Evolutionary conservation across 1,140 invertebrate species (phyloP).

Genomic region (Cydia pomonella): DNA sequence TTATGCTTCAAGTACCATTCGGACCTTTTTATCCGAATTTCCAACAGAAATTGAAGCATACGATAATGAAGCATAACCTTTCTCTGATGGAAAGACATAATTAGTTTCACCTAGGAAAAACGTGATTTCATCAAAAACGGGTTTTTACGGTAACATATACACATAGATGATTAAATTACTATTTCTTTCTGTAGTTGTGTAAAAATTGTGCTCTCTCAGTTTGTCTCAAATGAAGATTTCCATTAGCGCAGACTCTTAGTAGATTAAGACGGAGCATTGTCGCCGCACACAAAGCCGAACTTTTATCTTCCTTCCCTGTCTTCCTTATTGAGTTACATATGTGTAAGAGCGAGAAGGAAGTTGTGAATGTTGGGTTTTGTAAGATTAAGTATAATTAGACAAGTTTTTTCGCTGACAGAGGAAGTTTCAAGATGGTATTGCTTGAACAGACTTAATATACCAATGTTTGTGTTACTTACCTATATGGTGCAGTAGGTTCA

Average conservation of each 20-base stretch:
- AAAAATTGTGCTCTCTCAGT: neutral
- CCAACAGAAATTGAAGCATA: no score
- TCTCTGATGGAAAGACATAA: no score
- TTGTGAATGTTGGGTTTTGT: neutral
- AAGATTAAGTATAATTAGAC: conserved; percentile 1
- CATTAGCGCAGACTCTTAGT: conserved; percentile 26
- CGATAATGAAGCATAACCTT: no score
- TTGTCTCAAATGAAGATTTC: neutral
- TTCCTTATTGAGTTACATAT: neutral
- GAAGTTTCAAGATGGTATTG: neutral
- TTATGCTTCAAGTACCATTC: no score
- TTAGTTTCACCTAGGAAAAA: no score
- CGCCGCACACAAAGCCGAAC: neutral
- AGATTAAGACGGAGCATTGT: conserved; percentile 25
- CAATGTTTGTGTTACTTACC: no score
- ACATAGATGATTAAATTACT: no score
- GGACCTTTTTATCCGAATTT: no score
- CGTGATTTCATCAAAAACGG: no score
- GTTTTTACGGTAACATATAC: no score
- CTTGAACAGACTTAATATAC: neutral
- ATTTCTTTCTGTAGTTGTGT: no score
- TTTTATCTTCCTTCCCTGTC: neutral
- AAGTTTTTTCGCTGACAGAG: neutral
- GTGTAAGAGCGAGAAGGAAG: neutral
- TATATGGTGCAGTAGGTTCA: no score